Evolutionary conservation across 2,797 vertebrate species (phyloP).

Genomic region (Eospalax fontanierii): DNA sequence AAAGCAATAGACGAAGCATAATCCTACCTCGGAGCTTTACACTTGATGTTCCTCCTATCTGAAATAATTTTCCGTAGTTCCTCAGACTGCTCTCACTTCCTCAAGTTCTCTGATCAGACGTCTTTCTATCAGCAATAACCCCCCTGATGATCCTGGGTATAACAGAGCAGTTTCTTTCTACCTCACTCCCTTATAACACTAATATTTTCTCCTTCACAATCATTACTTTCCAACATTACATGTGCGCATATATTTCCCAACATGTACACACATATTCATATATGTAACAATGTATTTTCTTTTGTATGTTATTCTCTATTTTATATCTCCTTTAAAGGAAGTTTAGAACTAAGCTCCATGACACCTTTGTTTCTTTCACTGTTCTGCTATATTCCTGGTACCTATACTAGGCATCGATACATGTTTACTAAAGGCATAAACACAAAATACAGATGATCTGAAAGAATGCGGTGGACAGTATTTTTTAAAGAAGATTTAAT

Average conservation of each 20-base stretch:
- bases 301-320: not conserved
- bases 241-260: too few species aligned
- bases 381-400: not conserved
- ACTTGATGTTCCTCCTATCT: not conserved
- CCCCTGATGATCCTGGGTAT: not conserved
- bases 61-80: not conserved
- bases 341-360: not conserved
- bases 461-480: not conserved
- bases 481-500: not conserved
- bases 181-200: not conserved
- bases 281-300: not conserved
- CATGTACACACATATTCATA: not conserved
- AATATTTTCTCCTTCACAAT: not conserved
- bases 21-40: not conserved
- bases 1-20: not conserved
- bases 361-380: not conserved
- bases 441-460: not conserved
- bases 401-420: not conserved
- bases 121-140: not conserved
- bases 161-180: not conserved
- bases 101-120: not conserved
- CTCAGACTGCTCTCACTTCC: not conserved
- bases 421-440: not conserved
- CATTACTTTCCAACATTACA: not conserved
- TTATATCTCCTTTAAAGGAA: not conserved